These are phyloP conservation scores for Caenorhabditis sinica DNA, from an alignment of 2,888 invertebrate species.

Conservation along the genomic window DNA sequence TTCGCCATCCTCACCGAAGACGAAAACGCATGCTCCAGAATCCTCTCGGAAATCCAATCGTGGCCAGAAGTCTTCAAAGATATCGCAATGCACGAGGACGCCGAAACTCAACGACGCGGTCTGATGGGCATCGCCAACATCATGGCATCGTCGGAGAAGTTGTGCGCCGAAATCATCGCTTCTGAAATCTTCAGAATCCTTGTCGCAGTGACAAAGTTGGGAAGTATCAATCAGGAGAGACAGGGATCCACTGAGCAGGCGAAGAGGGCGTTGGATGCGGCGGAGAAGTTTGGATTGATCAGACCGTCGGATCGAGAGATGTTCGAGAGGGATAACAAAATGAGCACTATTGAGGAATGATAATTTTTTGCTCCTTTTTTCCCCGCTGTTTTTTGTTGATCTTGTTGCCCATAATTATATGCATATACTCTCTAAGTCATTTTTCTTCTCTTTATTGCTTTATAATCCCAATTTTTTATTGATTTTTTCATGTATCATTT, in stretches of 20 bases:
- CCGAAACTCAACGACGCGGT: slow-evolving; percentile 81
- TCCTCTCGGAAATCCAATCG: slow-evolving; percentile 78
- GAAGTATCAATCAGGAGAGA: slow-evolving; percentile 74
- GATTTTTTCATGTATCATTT: no score
- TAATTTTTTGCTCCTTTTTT: not conserved
- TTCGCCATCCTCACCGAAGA: slow-evolving; percentile 74
- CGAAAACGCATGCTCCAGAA: slow-evolving; percentile 75
- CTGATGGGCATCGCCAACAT: slow-evolving; percentile 82
- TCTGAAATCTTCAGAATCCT: slow-evolving; percentile 82
- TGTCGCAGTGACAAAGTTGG: slow-evolving; percentile 82
- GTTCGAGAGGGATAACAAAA: slow-evolving; percentile 76
- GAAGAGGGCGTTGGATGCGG: slow-evolving; percentile 79
- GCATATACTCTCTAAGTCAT: no score
- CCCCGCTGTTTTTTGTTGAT: no score
- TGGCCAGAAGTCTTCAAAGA: slow-evolving; percentile 83
- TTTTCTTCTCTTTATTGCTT: no score
- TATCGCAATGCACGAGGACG: slow-evolving; percentile 81
- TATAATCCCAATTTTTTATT: no score
- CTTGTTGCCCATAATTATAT: no score
- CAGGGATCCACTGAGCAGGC: slow-evolving; percentile 77
- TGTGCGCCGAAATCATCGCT: slow-evolving; percentile 81
- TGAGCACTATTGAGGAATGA: slow-evolving; percentile 73
- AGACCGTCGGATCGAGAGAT: slow-evolving; percentile 81
- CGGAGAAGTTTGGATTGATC: slow-evolving; percentile 79
- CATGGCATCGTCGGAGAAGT: slow-evolving; percentile 77